Base-by-base conservation (phyloP, 2,888 invertebrate species). In the Plebejus anna region DNA sequence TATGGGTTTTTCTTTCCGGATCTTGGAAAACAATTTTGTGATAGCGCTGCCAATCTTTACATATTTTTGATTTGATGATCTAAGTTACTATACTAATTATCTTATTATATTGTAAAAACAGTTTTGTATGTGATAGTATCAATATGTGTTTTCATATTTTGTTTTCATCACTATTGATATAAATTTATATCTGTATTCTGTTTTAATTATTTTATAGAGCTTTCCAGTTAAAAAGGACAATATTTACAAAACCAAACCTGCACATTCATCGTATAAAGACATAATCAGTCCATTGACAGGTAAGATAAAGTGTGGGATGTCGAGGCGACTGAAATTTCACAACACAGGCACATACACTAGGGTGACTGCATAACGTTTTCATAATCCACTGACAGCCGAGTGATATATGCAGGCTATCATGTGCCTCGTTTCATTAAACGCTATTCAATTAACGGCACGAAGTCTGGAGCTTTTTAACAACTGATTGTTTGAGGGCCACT, bases 331-430 rank as follows among this genome's bases (percentile, higher is more conserved):
- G 36, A 42, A 38, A 57, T 57, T 57, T 42, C 42, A 47, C 75
- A 70, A 70, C 51, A 70, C 47, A 47, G 47, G 47, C 47, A 47
- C 47, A 47, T 11, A 47, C 47, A 22, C 22, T 22, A 32, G 3
- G n/a, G 71, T 76, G 59, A 76, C 72, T 28, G 76, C 32, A 76
- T 76, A 76, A 76, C 32, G 57, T 76, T 76, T 76, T 76, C 76
- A 76, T 76, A 76, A 73, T 28, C 22, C 71, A 47, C 32, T 55
- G 73, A 73, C 73, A 73, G 28, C 42, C 47, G 42, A 47, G 73
- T 73, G 73, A 73, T 55, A 73, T 73, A 73, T 73, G 73, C 51
- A 51, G 73, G 28, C 51, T 51, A 32, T 73, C 47, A 55, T 55
- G 28, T 51, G 55, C 55, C 51, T 73, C 55, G 22, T n/a, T 42